Conservation (phyloP, 2,888 invertebrate species). For the Cinara cedri region DNA sequence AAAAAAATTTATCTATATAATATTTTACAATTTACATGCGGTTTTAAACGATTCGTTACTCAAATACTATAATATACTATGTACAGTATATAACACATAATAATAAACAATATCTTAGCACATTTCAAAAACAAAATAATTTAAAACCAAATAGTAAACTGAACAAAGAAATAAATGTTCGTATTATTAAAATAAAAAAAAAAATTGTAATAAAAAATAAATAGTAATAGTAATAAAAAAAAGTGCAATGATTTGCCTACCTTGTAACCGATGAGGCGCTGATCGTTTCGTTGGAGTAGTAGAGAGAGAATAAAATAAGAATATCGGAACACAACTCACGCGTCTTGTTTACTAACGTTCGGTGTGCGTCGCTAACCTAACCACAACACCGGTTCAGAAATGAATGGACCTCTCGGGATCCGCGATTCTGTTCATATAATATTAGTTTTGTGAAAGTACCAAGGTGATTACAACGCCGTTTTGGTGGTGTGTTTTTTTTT, state of each 20-base stretch:
- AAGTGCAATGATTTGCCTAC: slow-evolving; percentile 37
- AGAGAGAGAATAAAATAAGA: background rate
- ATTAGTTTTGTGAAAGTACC: slow-evolving; percentile 56
- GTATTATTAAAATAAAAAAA: background rate
- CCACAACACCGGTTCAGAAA: slow-evolving; percentile 53
- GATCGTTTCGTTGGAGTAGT: slow-evolving; percentile 7
- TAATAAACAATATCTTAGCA: no score
- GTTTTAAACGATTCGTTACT: no score
- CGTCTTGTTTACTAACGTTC: slow-evolving; percentile 43
- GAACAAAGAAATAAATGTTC: background rate
- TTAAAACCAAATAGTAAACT: no score
- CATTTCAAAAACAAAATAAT: no score
- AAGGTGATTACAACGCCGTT: slow-evolving; percentile 49
- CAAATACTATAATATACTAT: no score
- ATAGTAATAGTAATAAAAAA: no score
- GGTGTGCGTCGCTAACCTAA: slow-evolving; percentile 52
- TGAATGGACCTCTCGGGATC: slow-evolving; percentile 55
- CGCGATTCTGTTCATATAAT: slow-evolving; percentile 55
- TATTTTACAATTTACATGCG: no score
- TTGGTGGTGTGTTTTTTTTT: slow-evolving; percentile 52
- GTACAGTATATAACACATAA: no score
- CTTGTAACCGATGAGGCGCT: slow-evolving; percentile 45
- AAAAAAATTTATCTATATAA: no score
- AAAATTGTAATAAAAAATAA: no score
- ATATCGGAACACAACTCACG: slow-evolving; percentile 35